Evolutionary conservation across 1,140 invertebrate genomes (phyloP).

Genomic region (Steinernema khuongi): DNA sequence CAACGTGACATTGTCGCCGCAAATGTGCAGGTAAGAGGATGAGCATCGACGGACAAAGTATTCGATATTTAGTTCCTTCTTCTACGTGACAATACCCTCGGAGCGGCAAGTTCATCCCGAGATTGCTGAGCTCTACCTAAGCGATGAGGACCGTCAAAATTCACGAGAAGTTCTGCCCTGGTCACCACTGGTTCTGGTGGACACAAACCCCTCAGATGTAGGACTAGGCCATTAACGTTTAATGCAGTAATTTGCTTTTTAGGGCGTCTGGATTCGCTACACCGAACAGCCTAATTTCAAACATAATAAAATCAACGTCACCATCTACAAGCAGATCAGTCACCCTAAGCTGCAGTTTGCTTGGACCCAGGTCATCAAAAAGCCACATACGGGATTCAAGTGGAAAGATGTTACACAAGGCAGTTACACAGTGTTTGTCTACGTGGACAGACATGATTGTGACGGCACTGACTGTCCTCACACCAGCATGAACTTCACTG

Average conservation of each 20-base stretch:
- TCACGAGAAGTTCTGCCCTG: not conserved
- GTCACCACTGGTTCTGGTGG: not conserved
- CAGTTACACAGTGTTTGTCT: not conserved
- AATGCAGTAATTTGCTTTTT: no score
- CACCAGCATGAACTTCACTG: not conserved
- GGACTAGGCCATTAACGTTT: no score
- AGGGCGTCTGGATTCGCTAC: conserved; percentile 4
- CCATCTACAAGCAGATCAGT: not conserved
- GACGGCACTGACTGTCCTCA: not conserved
- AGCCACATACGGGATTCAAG: conserved; percentile 1
- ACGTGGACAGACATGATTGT: not conserved
- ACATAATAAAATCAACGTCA: not conserved
- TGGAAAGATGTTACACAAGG: not conserved
- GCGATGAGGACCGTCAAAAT: not conserved
- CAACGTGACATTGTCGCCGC: conserved; percentile 45
- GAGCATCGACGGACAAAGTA: not conserved
- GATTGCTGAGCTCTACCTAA: not conserved
- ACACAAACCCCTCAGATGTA: not conserved
- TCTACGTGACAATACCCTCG: not conserved
- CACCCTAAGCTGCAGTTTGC: not conserved
- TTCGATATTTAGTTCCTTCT: not conserved
- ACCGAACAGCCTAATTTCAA: not conserved
- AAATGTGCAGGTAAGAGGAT: conserved; percentile 37
- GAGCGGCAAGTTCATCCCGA: not conserved
- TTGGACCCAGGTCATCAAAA: not conserved